These are phyloP conservation scores for Drosophila birchii DNA, from an alignment of 2,888 invertebrate species.

Conservation along the genomic window DNA sequence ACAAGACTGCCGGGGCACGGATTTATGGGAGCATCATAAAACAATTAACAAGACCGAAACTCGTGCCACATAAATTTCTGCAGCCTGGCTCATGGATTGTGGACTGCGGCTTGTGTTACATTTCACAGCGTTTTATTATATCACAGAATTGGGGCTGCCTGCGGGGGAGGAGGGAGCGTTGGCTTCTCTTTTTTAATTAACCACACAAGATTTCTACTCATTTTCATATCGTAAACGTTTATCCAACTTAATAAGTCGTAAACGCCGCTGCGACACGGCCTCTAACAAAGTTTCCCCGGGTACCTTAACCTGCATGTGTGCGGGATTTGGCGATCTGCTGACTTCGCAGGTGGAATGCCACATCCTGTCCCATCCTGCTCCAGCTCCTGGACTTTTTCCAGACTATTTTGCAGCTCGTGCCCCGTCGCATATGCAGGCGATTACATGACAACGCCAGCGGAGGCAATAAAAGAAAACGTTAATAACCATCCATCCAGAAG, in stretches of 20 bases:
- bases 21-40: constrained; percentile 81
- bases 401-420: constrained; percentile 14
- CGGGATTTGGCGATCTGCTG: constrained; percentile 53
- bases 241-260: constrained; percentile 83
- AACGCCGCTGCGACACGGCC: constrained; percentile 55
- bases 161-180: constrained; percentile 22
- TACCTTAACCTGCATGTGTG: constrained; percentile 44
- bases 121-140: constrained; percentile 76
- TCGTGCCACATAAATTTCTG: constrained; percentile 80
- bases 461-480: constrained; percentile 56
- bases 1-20: constrained; percentile 43
- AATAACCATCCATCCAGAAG: constrained; percentile 34
- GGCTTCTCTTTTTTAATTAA: constrained; percentile 73
- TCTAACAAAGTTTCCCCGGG: constrained; percentile 70
- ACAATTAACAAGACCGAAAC: constrained; percentile 80
- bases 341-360: constrained; percentile 63
- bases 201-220: constrained; percentile 80
- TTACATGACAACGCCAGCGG: constrained; percentile 47
- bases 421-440: constrained; percentile 35
- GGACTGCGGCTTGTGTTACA: constrained; percentile 65
- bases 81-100: constrained; percentile 44
- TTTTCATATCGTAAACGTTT: constrained; percentile 82
- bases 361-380: constrained; percentile 37
- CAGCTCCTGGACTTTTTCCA: neutral
- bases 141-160: constrained; percentile 21